These are phyloP conservation scores for Pantherophis guttatus DNA, from an alignment of 2,113 vertebrate genomes.

Conservation along the genomic window DNA sequence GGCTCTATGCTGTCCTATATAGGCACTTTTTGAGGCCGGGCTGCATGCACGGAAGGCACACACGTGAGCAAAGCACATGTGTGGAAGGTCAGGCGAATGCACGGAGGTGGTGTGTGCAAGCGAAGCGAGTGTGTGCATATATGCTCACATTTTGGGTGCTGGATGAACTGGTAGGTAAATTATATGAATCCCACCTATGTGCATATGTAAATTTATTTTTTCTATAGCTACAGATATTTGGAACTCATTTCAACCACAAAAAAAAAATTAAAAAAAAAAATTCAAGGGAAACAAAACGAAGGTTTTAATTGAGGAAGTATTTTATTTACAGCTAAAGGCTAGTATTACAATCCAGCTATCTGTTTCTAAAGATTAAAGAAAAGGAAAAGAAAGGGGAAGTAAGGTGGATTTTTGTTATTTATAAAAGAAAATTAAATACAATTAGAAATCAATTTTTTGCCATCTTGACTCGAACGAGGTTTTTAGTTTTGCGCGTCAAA, in stretches of 20 bases:
- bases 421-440: not conserved
- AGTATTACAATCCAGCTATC: slow-evolving; percentile 40
- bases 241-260: not conserved
- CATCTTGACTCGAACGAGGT: not conserved
- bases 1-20: no score
- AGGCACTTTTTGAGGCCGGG: no score
- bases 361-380: slow-evolving; percentile 39
- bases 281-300: not conserved
- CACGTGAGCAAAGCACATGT: no score
- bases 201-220: not conserved
- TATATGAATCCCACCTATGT: not conserved
- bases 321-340: slow-evolving; percentile 63
- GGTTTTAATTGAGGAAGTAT: slow-evolving; percentile 42
- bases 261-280: not conserved
- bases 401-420: not conserved
- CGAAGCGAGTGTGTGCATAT: no score
- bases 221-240: not conserved
- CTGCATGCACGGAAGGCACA: no score
- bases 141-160: no score
- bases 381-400: slow-evolving; percentile 7
- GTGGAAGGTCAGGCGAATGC: no score
- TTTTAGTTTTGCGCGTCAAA: not conserved
- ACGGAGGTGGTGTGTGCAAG: no score
- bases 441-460: slow-evolving; percentile 24
- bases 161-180: no score